Evolutionary conservation across 1,140 invertebrate genomes (phyloP), one percentile per base, ranked within the genome.

Genomic region (Lamellibrachia luymesi): DNA sequence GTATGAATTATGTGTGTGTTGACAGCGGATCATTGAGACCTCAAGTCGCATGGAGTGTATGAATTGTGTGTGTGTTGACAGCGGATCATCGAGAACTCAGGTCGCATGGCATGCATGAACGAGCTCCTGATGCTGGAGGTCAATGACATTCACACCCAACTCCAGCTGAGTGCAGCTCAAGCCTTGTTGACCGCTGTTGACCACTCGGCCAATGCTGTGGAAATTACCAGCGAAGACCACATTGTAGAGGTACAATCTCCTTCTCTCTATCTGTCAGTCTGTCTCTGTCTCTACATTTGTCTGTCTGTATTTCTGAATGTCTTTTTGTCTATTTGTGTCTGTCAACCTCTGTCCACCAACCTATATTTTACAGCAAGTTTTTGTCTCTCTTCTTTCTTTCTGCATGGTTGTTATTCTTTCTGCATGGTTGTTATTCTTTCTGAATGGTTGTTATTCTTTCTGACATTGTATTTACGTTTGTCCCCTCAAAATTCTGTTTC

Each of bases 121-220:
- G 98, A 98, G 95, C 95, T 98, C 90, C 96, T 98, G 91, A 97
- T 98, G 95, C 96, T 98, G 93, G 97, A 98, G 94, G 96, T 97
- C 92, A 97, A 97, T 51, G 97, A 98, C 90, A 97, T 98, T 13
- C 95, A 97, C 27, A 97, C 97, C 64, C 95, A 96, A 90, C 95
- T 96, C 5, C 97, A 97, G 95, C 95, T 97, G 64, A 95, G 97
- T 50, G 97, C 97, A 5, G 96, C 97, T 2, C 97, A 98, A 94
- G 98, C 98, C n/a, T 97, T 99, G 2, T 98, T 98, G 93, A 97
- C 98, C 38, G 98, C 98, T 50, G 97, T 98, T 52, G 98, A 99
- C 95, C 97, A 97, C 94, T 98, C 98, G 94, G 97, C 97, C 93
- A 98, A 99, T 95, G 97, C 98, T 94, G 97, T 99, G 17, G 97